phyloP scores from a whole-genome alignment of 2,113 vertebrate genomes.

The Guaruba guarouba region DNA sequence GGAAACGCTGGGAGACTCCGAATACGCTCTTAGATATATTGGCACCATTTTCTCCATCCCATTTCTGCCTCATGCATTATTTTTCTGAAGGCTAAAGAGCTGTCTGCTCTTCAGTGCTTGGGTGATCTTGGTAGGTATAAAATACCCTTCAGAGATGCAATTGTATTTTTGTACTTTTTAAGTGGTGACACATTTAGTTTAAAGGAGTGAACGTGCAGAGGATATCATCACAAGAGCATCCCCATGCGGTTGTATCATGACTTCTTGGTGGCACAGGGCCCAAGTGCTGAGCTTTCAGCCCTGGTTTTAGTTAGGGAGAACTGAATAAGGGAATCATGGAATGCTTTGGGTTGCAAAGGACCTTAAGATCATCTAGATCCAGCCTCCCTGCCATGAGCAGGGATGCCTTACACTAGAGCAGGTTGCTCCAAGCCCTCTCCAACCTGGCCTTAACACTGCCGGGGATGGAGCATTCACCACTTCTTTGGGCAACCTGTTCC shows the following conservation, averaged over 20 bases:
- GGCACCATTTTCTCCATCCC: neutral
- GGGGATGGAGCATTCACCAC: neutral
- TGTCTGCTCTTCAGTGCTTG: conserved; percentile 8
- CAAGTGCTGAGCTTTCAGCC: neutral
- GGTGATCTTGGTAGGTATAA: conserved; percentile 28
- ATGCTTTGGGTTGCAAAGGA: neutral
- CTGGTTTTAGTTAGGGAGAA: neutral
- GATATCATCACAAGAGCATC: fast-evolving
- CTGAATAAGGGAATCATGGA: neutral
- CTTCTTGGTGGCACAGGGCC: neutral
- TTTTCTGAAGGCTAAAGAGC: conserved; percentile 9
- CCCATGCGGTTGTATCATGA: fast-evolving
- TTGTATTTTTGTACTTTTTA: conserved; percentile 35
- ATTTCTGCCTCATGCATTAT: neutral
- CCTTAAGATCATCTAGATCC: neutral
- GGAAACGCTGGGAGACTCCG: neutral
- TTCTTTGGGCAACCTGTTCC: neutral
- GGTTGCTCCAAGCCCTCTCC: neutral
- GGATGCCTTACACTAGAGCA: neutral
- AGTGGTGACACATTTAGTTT: neutral
- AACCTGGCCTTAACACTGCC: neutral
- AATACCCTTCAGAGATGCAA: conserved; percentile 10
- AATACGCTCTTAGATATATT: neutral
- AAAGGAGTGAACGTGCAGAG: fast-evolving
- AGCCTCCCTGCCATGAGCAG: neutral